Base-by-base conservation (phyloP, 1,140 invertebrate species). In the Chlorops oryzae region DNA sequence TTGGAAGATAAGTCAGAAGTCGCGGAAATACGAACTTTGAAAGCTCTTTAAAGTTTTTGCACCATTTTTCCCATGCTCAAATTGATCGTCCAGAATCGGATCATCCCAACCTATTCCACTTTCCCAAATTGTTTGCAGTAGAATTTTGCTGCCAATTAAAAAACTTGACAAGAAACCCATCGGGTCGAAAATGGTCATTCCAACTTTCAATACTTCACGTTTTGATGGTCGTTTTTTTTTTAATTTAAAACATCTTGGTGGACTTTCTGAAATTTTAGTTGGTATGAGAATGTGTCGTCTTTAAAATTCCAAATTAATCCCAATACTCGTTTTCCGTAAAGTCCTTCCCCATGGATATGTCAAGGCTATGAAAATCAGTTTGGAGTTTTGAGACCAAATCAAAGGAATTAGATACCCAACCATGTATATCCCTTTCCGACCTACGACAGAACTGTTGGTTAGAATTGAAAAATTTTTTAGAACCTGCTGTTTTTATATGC, bases 341-440 rank as follows among this genome's bases (percentile, higher is more conserved):
- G n/a, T n/a, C n/a, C n/a, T n/a, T n/a, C n/a, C n/a, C n/a, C n/a
- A n/a, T n/a, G n/a, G n/a, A n/a, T n/a, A n/a, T n/a, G n/a, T n/a
- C n/a, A n/a, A n/a, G n/a, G n/a, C n/a, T n/a, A n/a, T n/a, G n/a
- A n/a, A n/a, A n/a, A n/a, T n/a, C n/a, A n/a, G 37, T 27, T 25
- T n/a, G 10, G 17, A 47, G 25, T n/a, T 34, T 18, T 20, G 46
- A 18, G 27, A 54, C 49, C 27, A n/a, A n/a, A n/a, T 54, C 52
- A 15, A 23, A 9, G 6, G 43, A 54, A 18, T 54, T 51, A 2
- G 43, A 54, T 27, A 51, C 28, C 48, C 43, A 54, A 22, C 51
- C 51, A 23, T 49, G 23, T 32, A 55, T 55, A 13, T 51, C 22
- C n/a, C n/a, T n/a, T n/a, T n/a, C n/a, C n/a, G n/a, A n/a, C n/a